These are phyloP conservation scores for Apistogramma diplotaenia DNA, from an alignment of 2,113 vertebrate genomes.

Conservation along the genomic window DNA sequence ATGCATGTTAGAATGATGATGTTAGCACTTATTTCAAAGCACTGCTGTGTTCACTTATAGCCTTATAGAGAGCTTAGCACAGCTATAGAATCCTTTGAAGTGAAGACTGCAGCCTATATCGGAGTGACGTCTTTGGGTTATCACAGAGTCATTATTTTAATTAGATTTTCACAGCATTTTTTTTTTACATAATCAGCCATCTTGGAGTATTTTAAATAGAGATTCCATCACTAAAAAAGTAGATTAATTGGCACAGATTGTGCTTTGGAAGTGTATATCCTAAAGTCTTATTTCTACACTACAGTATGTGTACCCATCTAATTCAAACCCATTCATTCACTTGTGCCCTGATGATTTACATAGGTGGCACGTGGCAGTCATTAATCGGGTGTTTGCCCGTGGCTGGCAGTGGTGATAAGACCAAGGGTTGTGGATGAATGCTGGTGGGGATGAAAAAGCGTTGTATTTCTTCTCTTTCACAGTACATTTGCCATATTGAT, in stretches of 20 bases:
- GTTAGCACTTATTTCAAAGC: background rate
- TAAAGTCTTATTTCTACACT: background rate
- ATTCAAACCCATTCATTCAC: constrained; percentile 22
- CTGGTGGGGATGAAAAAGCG: constrained; percentile 11
- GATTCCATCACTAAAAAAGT: background rate
- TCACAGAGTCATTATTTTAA: background rate
- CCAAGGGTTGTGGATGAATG: constrained; percentile 16
- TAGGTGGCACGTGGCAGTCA: constrained; percentile 17
- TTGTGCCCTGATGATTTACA: constrained; percentile 24
- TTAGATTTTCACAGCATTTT: background rate
- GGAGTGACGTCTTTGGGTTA: background rate
- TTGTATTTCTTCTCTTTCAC: constrained; percentile 21
- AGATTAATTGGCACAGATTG: background rate
- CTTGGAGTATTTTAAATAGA: background rate
- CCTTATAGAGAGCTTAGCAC: background rate
- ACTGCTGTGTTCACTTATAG: background rate
- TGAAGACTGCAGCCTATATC: background rate
- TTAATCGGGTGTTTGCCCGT: constrained; percentile 43
- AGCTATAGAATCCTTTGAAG: background rate
- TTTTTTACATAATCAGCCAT: background rate
- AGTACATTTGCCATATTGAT: constrained; percentile 54
- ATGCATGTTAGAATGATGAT: background rate
- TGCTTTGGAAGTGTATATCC: background rate
- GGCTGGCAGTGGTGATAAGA: constrained; percentile 54
- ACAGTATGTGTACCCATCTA: background rate